Evolutionary conservation across 2,888 invertebrate genomes (phyloP), one percentile per base, ranked within the genome.

Genomic region (Antheraea yamamai): DNA sequence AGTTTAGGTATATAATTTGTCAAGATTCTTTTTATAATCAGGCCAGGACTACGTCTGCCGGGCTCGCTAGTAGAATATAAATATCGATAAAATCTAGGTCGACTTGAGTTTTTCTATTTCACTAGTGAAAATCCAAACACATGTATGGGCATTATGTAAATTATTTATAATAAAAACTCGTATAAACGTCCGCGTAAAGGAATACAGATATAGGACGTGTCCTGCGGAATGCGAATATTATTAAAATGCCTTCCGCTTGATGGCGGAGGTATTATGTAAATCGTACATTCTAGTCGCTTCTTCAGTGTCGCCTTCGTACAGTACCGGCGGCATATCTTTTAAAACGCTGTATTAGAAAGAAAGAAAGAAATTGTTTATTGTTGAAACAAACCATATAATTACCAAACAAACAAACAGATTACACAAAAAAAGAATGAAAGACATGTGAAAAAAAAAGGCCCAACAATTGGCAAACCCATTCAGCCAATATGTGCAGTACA

Each of bases 161-260:
- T 64, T 70, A 20, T 70, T 70, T 70, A 70, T 70, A 35, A 70
- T 70, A 70, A 70, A 70, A 70, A 70, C 68, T 39, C 7, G 7
- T n/a, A 70, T 70, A 70, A 70, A 39, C 39, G 70, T 70, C n/a
- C 39, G 39, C n/a, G 39, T 70, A n/a, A 39, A 26, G 70, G 70
- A 39, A 73, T 61, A 61, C 61, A 61, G 55, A 73, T 61, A 61
- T 61, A 39, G 35, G 39, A 61, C 58, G 73, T 58, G 73, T 73
- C 73, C 55, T 58, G 73, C 39, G 77, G 79, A 79, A 80, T 79
- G 80, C 79, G 76, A 76, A 79, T 81, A 78, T 79, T 81, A 80
- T 80, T 80, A 80, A 80, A 80, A 80, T 78, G 78, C 78, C 76
- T 77, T 70, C 70, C 70, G 39, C 70, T 70, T 39, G 70, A 70